Conservation (phyloP, 2,888 invertebrate genomes). For the Venustoraphidia nigricollis region DNA sequence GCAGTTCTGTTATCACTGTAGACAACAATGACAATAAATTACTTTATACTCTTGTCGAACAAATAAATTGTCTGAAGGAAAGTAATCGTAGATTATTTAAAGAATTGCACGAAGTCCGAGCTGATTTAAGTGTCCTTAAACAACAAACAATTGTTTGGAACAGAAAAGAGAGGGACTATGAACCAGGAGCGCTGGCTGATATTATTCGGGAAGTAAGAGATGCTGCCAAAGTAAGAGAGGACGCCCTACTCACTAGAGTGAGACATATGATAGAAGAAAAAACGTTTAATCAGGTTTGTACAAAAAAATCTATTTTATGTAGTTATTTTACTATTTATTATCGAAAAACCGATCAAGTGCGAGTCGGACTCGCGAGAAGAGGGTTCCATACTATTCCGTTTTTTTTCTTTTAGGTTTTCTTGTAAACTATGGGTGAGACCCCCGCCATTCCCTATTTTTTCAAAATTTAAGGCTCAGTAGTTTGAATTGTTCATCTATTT, state of each 20-base stretch:
- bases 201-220: conserved; percentile 58
- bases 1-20: conserved; percentile 34
- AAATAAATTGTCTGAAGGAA: conserved; percentile 54
- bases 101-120: conserved; percentile 58
- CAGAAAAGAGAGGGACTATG: conserved; percentile 33
- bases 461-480: too few species aligned
- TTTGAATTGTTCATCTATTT: too few species aligned
- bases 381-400: too few species aligned
- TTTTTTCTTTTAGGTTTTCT: too few species aligned
- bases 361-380: too few species aligned
- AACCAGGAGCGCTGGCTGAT: conserved; percentile 58
- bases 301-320: not conserved
- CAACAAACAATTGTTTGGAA: conserved; percentile 19
- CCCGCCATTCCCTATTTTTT: too few species aligned
- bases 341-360: too few species aligned
- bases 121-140: conserved; percentile 32
- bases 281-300: conserved; percentile 27
- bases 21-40: conserved; percentile 40
- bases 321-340: not conserved
- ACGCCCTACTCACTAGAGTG: conserved; percentile 47
- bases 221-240: conserved; percentile 54
- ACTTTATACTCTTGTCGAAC: conserved; percentile 50
- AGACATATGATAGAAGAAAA: conserved; percentile 43
- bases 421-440: too few species aligned
- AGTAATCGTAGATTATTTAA: conserved; percentile 58